Evolutionary conservation across 2,797 vertebrate species (phyloP).

Genomic region (Rhinophrynus dorsalis): DNA sequence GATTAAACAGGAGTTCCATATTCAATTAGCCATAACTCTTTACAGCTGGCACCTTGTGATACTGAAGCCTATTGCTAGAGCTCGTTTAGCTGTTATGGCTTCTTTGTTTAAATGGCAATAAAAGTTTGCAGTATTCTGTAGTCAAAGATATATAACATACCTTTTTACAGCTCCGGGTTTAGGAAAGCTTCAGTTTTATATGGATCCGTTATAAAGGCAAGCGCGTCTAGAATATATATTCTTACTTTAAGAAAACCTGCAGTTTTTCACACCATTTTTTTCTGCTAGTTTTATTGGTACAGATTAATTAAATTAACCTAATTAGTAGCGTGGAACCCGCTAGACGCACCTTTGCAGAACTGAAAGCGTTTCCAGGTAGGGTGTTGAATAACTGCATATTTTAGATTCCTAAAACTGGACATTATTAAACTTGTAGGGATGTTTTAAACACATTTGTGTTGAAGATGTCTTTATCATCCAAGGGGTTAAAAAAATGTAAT

Average conservation of each 20-base stretch:
- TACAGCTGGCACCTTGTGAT: conserved; percentile 80
- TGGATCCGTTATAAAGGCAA: conserved; percentile 65
- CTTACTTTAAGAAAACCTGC: neutral
- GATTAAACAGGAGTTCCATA: conserved; percentile 82
- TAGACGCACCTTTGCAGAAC: too few relatives aligned
- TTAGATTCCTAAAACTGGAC: too few relatives aligned
- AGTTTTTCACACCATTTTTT: conserved; percentile 10
- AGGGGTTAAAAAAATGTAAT: too few relatives aligned
- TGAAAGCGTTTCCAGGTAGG: too few relatives aligned
- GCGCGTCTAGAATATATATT: conserved; percentile 63
- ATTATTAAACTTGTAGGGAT: too few relatives aligned
- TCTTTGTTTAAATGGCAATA: conserved; percentile 72
- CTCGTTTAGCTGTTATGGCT: conserved; percentile 78
- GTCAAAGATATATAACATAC: conserved; percentile 72
- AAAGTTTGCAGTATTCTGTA: conserved; percentile 49
- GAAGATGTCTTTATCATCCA: too few relatives aligned
- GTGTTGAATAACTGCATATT: too few relatives aligned
- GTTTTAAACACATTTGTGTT: too few relatives aligned
- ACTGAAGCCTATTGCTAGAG: conserved; percentile 78
- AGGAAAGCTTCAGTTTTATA: conserved; percentile 67
- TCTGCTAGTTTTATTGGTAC: neutral
- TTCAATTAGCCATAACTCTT: conserved; percentile 85
- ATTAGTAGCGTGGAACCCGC: too few relatives aligned
- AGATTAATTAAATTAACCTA: too few relatives aligned
- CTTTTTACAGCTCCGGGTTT: conserved; percentile 74